Conservation (phyloP, 2,113 vertebrate species). For the Argyrosomus japonicus region DNA sequence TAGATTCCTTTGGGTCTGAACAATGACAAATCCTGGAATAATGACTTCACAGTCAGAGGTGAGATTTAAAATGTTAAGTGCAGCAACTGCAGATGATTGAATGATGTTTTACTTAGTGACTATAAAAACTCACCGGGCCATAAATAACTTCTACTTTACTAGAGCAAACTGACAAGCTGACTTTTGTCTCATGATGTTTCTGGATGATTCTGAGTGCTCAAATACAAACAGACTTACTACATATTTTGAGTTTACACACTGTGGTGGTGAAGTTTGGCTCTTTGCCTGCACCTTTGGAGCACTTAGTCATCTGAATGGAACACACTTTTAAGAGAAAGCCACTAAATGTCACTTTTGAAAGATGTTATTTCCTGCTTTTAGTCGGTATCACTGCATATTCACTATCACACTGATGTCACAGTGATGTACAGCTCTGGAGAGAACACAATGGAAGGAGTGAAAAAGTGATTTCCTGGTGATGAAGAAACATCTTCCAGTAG, state of each 20-base stretch:
- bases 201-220: background rate
- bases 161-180: background rate
- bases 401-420: background rate
- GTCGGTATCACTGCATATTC: conserved; percentile 12
- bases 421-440: conserved; percentile 3
- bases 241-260: background rate
- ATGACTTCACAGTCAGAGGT: too few relatives aligned
- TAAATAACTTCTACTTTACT: too few relatives aligned
- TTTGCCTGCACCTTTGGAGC: background rate
- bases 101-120: too few relatives aligned
- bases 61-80: too few relatives aligned
- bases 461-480: conserved; percentile 22
- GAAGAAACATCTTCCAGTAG: conserved; percentile 16
- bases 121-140: too few relatives aligned
- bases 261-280: background rate
- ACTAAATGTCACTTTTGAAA: conserved; percentile 22
- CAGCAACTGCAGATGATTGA: too few relatives aligned
- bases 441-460: background rate
- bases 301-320: conserved; percentile 17
- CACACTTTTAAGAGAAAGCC: conserved; percentile 14
- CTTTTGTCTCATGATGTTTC: background rate
- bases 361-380: conserved; percentile 3
- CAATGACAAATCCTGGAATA: too few relatives aligned
- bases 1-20: too few relatives aligned
- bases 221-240: background rate